A percentile compares a stretch with the other conserved stretches of the same genome.
These are phyloP conservation scores for Xylocopa sonorina DNA, from an alignment of 1,140 invertebrate species.

Conservation along the genomic window DNA sequence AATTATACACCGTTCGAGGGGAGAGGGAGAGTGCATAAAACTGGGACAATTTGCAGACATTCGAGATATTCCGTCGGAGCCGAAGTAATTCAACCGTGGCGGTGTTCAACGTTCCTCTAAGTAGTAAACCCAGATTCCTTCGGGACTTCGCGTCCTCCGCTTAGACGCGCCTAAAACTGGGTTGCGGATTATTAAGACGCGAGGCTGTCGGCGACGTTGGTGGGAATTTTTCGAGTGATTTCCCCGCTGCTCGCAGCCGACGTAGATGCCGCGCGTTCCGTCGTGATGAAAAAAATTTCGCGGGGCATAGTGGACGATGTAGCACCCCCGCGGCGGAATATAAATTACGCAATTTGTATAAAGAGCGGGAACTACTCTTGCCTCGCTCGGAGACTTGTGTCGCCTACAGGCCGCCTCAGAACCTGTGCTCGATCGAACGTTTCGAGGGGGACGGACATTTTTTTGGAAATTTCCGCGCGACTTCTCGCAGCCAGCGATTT, in stretches of 20 bases:
- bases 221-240: constrained; percentile 34
- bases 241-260: constrained; percentile 5
- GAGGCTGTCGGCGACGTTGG: constrained; percentile 23
- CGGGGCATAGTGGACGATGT: constrained; percentile 41
- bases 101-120: not conserved
- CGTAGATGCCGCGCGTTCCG: constrained; percentile 1
- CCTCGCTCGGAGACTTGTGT: not conserved
- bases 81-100: not conserved
- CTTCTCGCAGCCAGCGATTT: too few relatives aligned
- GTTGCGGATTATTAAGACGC: constrained; percentile 47
- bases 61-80: too few relatives aligned
- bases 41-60: not conserved
- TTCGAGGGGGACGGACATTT: not conserved
- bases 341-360: constrained; percentile 67
- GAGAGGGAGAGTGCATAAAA: too few relatives aligned
- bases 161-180: constrained; percentile 24
- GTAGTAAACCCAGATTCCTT: not conserved
- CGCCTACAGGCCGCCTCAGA: constrained; percentile 10
- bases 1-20: too few relatives aligned
- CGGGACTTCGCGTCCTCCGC: not conserved
- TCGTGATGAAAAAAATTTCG: constrained; percentile 33
- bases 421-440: not conserved
- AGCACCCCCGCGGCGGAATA: constrained; percentile 57
- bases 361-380: constrained; percentile 52
- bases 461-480: not conserved